Conservation (phyloP, 2,113 vertebrate genomes). For the Andinoacara biseriatus region DNA sequence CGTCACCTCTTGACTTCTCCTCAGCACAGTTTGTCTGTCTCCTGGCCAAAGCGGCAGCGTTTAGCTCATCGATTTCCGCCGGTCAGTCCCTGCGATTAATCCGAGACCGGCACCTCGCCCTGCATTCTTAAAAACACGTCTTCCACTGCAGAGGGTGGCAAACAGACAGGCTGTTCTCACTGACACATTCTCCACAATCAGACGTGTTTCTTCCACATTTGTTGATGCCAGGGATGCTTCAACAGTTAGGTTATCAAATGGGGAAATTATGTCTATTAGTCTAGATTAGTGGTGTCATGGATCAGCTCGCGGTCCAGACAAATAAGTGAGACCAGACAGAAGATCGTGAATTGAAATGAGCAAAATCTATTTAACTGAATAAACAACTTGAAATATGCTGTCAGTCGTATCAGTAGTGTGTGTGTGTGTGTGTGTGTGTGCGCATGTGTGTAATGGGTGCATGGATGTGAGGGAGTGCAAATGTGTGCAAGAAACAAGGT, state of each 20-base stretch:
- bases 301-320: slow-evolving; percentile 9
- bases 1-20: slow-evolving; percentile 48
- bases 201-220: slow-evolving; percentile 1
- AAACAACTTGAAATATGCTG: not conserved
- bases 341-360: not conserved
- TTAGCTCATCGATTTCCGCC: slow-evolving; percentile 68
- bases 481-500: not conserved
- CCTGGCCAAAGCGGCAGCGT: slow-evolving; percentile 51
- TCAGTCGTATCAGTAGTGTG: not conserved
- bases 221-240: not conserved
- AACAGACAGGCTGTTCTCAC: not conserved
- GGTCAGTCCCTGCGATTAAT: slow-evolving; percentile 64
- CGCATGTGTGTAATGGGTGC: not conserved
- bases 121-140: slow-evolving; percentile 35
- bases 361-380: not conserved
- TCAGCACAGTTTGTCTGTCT: slow-evolving; percentile 46
- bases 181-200: not conserved
- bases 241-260: not conserved
- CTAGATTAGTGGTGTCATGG: not conserved
- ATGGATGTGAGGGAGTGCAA: not conserved
- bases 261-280: not conserved
- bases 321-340: not conserved
- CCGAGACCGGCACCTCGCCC: slow-evolving; percentile 34
- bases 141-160: slow-evolving; percentile 13
- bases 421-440: too few species aligned